Evolutionary conservation across 2,113 vertebrate species (phyloP).

Genomic region (Ammodytes marinus): DNA sequence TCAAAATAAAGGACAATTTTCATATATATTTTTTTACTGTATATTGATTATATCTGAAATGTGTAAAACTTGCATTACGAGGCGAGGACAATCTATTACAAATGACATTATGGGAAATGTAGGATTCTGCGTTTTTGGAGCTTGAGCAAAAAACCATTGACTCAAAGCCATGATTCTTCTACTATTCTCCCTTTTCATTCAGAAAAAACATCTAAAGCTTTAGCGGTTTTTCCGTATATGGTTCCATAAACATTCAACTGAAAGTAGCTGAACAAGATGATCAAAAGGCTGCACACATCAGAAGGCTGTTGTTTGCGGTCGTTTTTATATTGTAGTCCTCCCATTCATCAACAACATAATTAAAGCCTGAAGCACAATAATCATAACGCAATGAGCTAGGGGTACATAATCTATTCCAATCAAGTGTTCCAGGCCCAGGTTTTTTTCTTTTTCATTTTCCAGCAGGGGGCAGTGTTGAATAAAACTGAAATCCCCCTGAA

Average conservation of each 20-base stretch:
- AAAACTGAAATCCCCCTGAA: neutral
- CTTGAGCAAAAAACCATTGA: too few species aligned
- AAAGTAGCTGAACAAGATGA: neutral
- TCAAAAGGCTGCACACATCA: neutral
- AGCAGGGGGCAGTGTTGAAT: constrained; percentile 67
- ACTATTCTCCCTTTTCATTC: too few species aligned
- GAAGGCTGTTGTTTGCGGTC: neutral
- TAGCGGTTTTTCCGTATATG: too few species aligned
- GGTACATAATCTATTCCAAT: neutral
- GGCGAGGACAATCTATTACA: too few species aligned
- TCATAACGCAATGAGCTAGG: neutral
- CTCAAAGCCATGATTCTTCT: too few species aligned
- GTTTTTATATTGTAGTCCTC: neutral
- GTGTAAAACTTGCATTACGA: too few species aligned
- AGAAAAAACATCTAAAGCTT: too few species aligned
- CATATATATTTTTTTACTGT: too few species aligned
- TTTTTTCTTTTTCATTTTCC: neutral
- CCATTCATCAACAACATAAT: neutral
- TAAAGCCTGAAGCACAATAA: neutral
- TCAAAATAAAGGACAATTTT: too few species aligned
- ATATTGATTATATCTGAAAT: too few species aligned
- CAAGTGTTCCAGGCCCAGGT: neutral
- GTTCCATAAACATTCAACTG: neutral
- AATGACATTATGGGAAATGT: too few species aligned
- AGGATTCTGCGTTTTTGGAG: too few species aligned